Evolutionary conservation across 2,888 invertebrate genomes (phyloP).

Genomic region (Drosophila sordidapex): DNA sequence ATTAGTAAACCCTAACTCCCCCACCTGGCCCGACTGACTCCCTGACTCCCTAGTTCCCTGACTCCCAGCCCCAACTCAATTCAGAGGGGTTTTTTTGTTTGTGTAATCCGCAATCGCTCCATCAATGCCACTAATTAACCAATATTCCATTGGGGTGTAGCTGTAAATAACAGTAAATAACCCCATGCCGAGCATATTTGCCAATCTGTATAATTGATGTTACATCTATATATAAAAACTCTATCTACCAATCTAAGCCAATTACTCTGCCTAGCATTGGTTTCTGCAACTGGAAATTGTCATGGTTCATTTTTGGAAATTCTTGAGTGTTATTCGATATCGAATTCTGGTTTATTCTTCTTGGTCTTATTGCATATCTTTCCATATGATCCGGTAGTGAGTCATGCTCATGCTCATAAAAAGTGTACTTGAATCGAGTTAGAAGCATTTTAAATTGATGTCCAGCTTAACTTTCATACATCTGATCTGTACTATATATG

Average conservation of each 20-base stretch:
- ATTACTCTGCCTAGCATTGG: neutral
- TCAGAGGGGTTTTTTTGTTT: neutral
- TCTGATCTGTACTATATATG: neutral
- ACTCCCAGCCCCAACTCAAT: neutral
- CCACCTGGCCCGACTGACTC: neutral
- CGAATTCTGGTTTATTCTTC: neutral
- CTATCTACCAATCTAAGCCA: neutral
- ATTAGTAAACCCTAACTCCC: slow-evolving; percentile 14
- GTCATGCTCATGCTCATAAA: neutral
- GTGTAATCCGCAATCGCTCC: slow-evolving; percentile 17
- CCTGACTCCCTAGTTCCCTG: neutral
- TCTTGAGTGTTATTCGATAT: neutral
- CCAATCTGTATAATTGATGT: neutral
- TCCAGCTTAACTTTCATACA: neutral
- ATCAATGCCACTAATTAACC: slow-evolving; percentile 54
- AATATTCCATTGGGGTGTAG: slow-evolving; percentile 9
- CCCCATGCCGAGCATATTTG: neutral
- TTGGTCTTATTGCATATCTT: neutral
- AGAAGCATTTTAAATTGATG: neutral
- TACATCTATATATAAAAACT: no score
- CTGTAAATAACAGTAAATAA: neutral
- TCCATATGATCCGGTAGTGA: neutral
- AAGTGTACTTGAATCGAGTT: neutral
- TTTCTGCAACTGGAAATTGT: neutral
- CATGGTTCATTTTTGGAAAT: neutral